Base-by-base conservation (phyloP, 2,113 vertebrate genomes). In the Rynchops niger region DNA sequence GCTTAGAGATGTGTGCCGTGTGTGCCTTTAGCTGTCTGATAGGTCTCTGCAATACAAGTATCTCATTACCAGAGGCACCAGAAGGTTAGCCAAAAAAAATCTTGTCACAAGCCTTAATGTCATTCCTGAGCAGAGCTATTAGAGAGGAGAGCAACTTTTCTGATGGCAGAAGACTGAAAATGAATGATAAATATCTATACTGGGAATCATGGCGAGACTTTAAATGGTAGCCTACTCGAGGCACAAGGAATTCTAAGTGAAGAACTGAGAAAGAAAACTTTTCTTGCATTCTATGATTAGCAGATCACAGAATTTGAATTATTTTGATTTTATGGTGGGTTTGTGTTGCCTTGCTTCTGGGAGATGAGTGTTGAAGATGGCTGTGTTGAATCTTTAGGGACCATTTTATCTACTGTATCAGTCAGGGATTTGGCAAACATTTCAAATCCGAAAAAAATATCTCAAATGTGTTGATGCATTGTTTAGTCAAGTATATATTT, bases 401-500 rank as follows among this genome's bases (percentile, higher is more conserved):
- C 36, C 38, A 63, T 62, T 50, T 93, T 95, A 73, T 66, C 71
- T 92, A 69, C 43, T 80, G 20, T 47, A 70, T 90, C 67, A 78
- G 23, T 77, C 45, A 80, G 43, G 22, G 27, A 45, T 8, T 79
- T 86, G 32, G 40, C 78, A 93, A 95, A 85, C 50, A 72, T 86
- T 95, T 93, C 73, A 90, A 79, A 96, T 84, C 20, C 6, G 30
- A 58, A 55, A 12, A 40, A 53, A 73, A 32, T 30, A 38, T 82
- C 61, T 89, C 18, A 70, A 56, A 58, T 61, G 30, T 50, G 27
- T 53, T 87, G 61, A 76, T 86, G 18, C 38, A 82, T 76, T 95
- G 74, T 95, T 97, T 71, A 84, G 65, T 92, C 90, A 92, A 93
- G 42, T 47, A 36, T 90, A 70, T 78, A 56, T 82, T 90, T 88